Conservation (phyloP, 2,888 invertebrate genomes). For the Lepetodrilus schrolli region DNA sequence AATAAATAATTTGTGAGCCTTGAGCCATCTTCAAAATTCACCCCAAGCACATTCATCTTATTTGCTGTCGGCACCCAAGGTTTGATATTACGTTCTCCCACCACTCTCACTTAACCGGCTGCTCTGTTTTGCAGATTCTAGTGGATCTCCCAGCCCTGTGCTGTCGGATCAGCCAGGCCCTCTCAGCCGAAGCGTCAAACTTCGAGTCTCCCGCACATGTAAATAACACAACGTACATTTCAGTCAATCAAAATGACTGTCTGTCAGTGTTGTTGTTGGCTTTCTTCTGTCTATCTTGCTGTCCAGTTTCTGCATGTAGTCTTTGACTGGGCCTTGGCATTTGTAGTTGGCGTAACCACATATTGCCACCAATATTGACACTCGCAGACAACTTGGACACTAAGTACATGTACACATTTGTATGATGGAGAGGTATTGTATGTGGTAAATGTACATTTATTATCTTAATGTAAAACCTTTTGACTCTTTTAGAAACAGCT, state of each 20-base stretch:
- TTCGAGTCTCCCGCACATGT: slow-evolving; percentile 72
- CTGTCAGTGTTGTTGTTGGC: slow-evolving; percentile 13
- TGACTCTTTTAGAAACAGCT: too few species aligned
- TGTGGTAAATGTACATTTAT: too few species aligned
- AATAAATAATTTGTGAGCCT: too few species aligned
- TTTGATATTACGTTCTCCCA: too few species aligned
- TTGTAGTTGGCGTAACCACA: not conserved
- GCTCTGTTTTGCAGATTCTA: slow-evolving; percentile 67
- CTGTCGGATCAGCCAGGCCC: slow-evolving; percentile 70
- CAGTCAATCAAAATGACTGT: not conserved
- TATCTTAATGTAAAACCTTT: too few species aligned
- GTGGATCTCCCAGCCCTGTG: slow-evolving; percentile 68
- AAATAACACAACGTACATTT: slow-evolving; percentile 45
- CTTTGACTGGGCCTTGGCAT: slow-evolving; percentile 17
- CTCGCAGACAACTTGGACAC: too few species aligned
- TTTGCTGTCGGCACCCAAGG: too few species aligned
- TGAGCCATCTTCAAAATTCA: too few species aligned
- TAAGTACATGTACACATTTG: not conserved
- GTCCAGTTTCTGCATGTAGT: not conserved
- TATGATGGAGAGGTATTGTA: not conserved
- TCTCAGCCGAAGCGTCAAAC: slow-evolving; percentile 70
- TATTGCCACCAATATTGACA: too few species aligned
- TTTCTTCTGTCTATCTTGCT: slow-evolving; percentile 16
- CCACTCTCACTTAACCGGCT: slow-evolving; percentile 24
- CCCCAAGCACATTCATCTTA: too few species aligned